A percentile compares a stretch with the other conserved stretches of the same genome.
Conservation (phyloP, 2,113 vertebrate genomes). For the Rhinopomastus cyanomelas region DNA sequence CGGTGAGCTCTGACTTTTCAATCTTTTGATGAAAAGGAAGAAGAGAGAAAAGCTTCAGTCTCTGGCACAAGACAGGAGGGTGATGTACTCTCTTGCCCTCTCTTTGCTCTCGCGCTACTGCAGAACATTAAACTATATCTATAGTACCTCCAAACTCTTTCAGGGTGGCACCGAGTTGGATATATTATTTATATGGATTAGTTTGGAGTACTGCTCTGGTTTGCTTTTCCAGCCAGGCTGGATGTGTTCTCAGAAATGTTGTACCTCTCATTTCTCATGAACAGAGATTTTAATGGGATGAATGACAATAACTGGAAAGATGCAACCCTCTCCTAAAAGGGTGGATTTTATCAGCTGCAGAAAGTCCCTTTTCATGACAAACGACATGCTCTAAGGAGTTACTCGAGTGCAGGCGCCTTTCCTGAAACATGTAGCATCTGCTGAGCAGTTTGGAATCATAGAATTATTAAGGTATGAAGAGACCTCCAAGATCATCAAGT, state of each 20-base stretch:
- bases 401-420: not conserved
- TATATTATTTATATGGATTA: too few species aligned
- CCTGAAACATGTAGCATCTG: not conserved
- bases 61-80: not conserved
- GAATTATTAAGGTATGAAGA: too few species aligned
- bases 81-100: not conserved
- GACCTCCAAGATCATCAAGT: too few species aligned
- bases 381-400: not conserved
- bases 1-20: conserved; percentile 10
- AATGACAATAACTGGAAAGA: not conserved
- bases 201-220: not conserved
- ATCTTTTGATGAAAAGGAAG: conserved; percentile 12
- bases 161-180: not conserved
- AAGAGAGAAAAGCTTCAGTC: conserved; percentile 19
- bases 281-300: not conserved
- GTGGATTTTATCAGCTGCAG: not conserved
- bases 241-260: not conserved
- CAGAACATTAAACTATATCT: not conserved
- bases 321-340: not conserved
- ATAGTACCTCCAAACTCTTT: not conserved
- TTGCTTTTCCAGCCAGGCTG: not conserved
- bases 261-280: not conserved
- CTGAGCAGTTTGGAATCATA: not conserved
- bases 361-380: not conserved
- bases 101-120: not conserved